Evolutionary conservation across 2,888 invertebrate species (phyloP), one percentile per base, ranked within the genome.

Genomic region (Lomographa bimaculata): DNA sequence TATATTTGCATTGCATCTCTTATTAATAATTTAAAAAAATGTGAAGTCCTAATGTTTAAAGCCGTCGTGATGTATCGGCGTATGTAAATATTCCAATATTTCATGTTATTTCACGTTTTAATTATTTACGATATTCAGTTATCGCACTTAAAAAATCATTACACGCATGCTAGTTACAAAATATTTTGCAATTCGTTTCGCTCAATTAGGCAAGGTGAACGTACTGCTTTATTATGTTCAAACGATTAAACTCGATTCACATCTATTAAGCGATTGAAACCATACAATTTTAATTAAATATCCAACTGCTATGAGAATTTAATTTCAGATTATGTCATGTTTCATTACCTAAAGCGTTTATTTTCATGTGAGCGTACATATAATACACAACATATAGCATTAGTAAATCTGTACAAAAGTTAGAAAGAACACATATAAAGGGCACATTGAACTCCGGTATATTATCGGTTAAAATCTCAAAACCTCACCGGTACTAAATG

Each of bases 401-500:
- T 44, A 51, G 54, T 57, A 46, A 34, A 27, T 37, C 27, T 37
- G 32, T 32, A 43, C 42, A 43, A 21, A 46, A 48, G 51, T 48
- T 56, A 66, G 55, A 52, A 60, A 62, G 73, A 53, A 62, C 57
- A 78, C 64, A 80, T 53, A 75, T 67, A 43, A 58, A 46, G 74
- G 79, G 71, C 76, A 80, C 79, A 79, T 73, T 67, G 68, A 76
- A 67, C 59, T 71, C 76, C 71, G 75, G 74, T 72, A 72, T 57
- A 69, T 73, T 65, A 67, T 43, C 36, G 42, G 42, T 32, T 43
- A 75, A 74, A 74, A 78, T 78, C 66, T 71, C 60, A 81, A 75
- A 75, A 64, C 81, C 86, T 86, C 86, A 87, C 86, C 86, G 82
- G 77, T 84, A 72, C 73, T 64, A 61, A 61, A 69, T 66, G 85